Conservation (phyloP, 2,113 vertebrate genomes). For the Callopanchax toddi region DNA sequence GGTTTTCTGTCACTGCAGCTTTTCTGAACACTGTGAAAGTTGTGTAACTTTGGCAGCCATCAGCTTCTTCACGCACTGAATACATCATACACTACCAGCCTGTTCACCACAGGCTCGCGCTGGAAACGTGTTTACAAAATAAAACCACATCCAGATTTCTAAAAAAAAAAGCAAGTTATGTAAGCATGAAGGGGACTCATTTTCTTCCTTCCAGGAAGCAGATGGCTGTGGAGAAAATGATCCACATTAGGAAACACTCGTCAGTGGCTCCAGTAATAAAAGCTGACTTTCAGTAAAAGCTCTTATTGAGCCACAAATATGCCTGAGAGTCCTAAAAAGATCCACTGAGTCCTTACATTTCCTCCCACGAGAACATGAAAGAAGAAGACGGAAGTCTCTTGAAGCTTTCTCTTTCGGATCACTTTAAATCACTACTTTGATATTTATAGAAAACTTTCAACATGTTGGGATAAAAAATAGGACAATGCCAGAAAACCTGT, state of each 20-base stretch:
- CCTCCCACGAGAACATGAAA: not conserved
- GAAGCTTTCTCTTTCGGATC: conserved; percentile 4
- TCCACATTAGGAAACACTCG: too few relatives aligned
- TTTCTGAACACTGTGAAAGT: not conserved
- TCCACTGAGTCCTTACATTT: not conserved
- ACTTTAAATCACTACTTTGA: not conserved
- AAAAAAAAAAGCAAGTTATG: not conserved
- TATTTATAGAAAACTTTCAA: too few relatives aligned
- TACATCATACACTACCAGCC: too few relatives aligned
- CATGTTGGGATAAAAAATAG: too few relatives aligned
- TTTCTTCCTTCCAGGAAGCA: too few relatives aligned
- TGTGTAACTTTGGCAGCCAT: not conserved
- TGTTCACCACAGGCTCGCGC: not conserved
- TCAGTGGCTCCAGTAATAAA: too few relatives aligned
- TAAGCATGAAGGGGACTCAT: too few relatives aligned
- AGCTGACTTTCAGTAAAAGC: not conserved
- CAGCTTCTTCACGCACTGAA: not conserved
- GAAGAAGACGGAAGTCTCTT: not conserved
- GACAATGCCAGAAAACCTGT: too few relatives aligned
- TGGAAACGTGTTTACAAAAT: not conserved
- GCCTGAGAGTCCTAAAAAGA: not conserved
- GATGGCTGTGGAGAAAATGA: too few relatives aligned
- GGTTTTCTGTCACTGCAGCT: not conserved
- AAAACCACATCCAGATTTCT: not conserved
- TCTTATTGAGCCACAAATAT: not conserved